A percentile compares a stretch with the other conserved stretches of the same genome.
Evolutionary conservation across 2,888 invertebrate genomes (phyloP).

Genomic region (Malachius bipustulatus): DNA sequence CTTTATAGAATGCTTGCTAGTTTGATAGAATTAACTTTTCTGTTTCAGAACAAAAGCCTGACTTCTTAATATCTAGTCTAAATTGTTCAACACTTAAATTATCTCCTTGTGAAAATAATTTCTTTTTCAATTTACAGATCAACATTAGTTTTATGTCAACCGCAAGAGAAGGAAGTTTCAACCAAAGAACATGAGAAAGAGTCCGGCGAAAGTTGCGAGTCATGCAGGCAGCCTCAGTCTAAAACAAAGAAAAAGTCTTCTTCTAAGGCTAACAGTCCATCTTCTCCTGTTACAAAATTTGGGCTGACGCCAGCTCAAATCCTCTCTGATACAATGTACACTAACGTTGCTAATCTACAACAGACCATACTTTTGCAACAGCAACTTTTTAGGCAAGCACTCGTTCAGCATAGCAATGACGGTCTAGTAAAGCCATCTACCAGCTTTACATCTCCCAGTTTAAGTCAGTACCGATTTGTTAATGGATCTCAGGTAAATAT

Average conservation of each 20-base stretch:
- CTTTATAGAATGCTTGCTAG: too few relatives aligned
- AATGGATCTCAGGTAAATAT: constrained; percentile 30
- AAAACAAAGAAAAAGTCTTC: constrained; percentile 27
- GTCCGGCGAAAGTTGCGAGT: constrained; percentile 23
- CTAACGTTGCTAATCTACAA: constrained; percentile 54
- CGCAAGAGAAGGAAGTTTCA: constrained; percentile 24
- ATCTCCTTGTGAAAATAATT: too few relatives aligned
- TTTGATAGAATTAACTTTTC: too few relatives aligned
- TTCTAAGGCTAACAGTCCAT: constrained; percentile 27
- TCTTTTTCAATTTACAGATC: too few relatives aligned
- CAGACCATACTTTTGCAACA: constrained; percentile 59
- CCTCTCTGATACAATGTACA: constrained; percentile 54
- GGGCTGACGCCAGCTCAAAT: constrained; percentile 26
- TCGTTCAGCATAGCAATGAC: constrained; percentile 33
- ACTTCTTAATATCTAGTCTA: too few relatives aligned
- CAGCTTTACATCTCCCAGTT: constrained; percentile 44
- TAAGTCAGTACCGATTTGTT: constrained; percentile 48
- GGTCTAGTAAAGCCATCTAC: constrained; percentile 25
- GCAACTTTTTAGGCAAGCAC: constrained; percentile 45
- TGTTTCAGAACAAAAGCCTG: too few relatives aligned
- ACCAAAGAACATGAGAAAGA: constrained; percentile 21
- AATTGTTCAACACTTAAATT: too few relatives aligned
- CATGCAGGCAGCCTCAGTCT: constrained; percentile 23
- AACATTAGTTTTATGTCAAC: constrained; percentile 29
- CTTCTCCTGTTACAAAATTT: constrained; percentile 26